Conservation (phyloP, 2,888 invertebrate species). For the Synergus laeviventris region DNA sequence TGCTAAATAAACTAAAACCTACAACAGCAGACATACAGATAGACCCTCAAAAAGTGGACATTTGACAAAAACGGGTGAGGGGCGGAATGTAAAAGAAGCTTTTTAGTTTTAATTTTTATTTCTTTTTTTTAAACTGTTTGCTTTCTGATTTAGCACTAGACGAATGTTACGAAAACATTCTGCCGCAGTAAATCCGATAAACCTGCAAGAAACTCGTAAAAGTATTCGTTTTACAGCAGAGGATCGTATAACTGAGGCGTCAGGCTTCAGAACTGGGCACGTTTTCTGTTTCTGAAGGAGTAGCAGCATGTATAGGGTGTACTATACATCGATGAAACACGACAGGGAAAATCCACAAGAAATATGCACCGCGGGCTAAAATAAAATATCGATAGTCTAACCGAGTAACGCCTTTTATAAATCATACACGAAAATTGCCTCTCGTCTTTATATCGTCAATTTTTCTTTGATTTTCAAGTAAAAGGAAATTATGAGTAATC, state of each 20-base stretch:
- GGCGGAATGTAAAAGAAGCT: background rate
- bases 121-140: constrained; percentile 41
- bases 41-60: too few species aligned
- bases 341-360: constrained; percentile 9
- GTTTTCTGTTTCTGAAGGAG: constrained; percentile 48
- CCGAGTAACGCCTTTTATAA: background rate
- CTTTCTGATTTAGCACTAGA: constrained; percentile 49
- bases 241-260: constrained; percentile 50
- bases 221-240: constrained; percentile 52
- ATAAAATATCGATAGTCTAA: background rate
- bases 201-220: constrained; percentile 55
- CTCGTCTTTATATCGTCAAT: background rate
- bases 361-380: background rate
- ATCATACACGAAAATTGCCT: background rate
- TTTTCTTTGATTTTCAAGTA: background rate
- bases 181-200: constrained; percentile 53
- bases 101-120: background rate
- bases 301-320: constrained; percentile 23
- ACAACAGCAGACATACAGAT: too few species aligned
- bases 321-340: constrained; percentile 37
- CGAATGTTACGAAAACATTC: constrained; percentile 48
- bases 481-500: background rate
- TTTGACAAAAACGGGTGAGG: too few species aligned
- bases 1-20: too few species aligned
- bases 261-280: constrained; percentile 51